These are phyloP conservation scores for Ambastaia sidthimunki DNA, from an alignment of 2,797 vertebrate genomes.

Conservation along the genomic window DNA sequence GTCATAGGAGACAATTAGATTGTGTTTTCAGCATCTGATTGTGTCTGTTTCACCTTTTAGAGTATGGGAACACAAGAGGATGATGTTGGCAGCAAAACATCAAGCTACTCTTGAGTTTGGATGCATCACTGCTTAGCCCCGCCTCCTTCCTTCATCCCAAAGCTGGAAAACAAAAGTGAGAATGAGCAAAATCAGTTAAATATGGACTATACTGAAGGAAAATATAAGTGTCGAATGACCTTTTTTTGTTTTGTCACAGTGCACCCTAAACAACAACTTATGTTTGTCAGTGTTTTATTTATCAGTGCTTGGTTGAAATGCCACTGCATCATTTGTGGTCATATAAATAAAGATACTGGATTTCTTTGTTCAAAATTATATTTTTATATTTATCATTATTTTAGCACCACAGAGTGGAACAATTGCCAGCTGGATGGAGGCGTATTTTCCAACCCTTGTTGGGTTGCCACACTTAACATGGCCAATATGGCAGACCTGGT, in stretches of 20 bases:
- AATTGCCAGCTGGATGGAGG: neutral
- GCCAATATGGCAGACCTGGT: neutral
- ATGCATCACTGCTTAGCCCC: constrained; percentile 57
- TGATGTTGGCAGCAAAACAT: constrained; percentile 98
- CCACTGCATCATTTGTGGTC: constrained; percentile 83
- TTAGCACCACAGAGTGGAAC: neutral
- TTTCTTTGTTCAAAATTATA: constrained; percentile 73
- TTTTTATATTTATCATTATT: constrained; percentile 7
- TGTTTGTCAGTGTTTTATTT: constrained; percentile 98
- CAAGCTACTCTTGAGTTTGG: constrained; percentile 94
- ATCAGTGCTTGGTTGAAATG: constrained; percentile 88
- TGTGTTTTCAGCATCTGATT: neutral
- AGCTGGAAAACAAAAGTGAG: constrained; percentile 63
- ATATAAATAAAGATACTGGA: constrained; percentile 80
- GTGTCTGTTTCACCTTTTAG: constrained; percentile 72
- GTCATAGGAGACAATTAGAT: neutral
- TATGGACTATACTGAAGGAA: constrained; percentile 82
- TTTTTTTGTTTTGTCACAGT: constrained; percentile 81
- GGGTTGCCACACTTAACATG: neutral
- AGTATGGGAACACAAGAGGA: constrained; percentile 99
- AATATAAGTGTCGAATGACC: constrained; percentile 84
- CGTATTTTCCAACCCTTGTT: neutral
- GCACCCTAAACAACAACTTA: constrained; percentile 69
- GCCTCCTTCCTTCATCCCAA: constrained; percentile 67
- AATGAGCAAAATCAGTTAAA: constrained; percentile 70